These are phyloP conservation scores for Chiloscyllium plagiosum DNA, from an alignment of 2,113 vertebrate species.

Conservation along the genomic window DNA sequence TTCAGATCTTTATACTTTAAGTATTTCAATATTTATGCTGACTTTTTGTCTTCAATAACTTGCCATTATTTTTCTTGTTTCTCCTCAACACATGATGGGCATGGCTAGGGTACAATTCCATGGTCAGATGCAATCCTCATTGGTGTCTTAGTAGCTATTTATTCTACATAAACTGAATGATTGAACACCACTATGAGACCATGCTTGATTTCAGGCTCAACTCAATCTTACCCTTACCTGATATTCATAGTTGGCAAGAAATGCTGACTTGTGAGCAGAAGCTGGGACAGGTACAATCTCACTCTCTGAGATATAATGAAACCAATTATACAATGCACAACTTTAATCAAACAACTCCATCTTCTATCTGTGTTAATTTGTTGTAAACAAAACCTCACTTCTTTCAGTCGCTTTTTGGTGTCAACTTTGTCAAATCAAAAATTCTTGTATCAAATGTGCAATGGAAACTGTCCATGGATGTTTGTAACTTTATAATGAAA, in stretches of 20 bases:
- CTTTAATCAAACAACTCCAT: not conserved
- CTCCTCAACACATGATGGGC: not conserved
- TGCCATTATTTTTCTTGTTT: not conserved
- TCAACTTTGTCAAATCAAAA: not conserved
- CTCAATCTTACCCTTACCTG: not conserved
- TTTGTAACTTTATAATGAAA: not conserved
- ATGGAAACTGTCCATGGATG: not conserved
- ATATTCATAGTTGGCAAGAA: not conserved
- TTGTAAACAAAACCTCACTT: not conserved
- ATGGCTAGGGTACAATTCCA: not conserved
- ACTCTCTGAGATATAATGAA: not conserved
- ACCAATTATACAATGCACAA: not conserved
- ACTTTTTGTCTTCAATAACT: not conserved
- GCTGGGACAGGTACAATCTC: not conserved
- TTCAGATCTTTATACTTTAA: not conserved
- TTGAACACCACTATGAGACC: not conserved
- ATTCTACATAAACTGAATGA: not conserved
- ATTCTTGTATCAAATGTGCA: not conserved
- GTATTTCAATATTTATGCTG: not conserved
- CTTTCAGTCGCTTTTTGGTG: not conserved
- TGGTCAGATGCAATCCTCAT: not conserved
- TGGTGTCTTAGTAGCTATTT: not conserved
- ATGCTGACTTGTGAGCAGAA: not conserved
- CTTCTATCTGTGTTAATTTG: not conserved
- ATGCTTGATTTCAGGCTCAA: not conserved